These are phyloP conservation scores for Epirrhoe alternata DNA, from an alignment of 2,888 invertebrate genomes.

Conservation along the genomic window DNA sequence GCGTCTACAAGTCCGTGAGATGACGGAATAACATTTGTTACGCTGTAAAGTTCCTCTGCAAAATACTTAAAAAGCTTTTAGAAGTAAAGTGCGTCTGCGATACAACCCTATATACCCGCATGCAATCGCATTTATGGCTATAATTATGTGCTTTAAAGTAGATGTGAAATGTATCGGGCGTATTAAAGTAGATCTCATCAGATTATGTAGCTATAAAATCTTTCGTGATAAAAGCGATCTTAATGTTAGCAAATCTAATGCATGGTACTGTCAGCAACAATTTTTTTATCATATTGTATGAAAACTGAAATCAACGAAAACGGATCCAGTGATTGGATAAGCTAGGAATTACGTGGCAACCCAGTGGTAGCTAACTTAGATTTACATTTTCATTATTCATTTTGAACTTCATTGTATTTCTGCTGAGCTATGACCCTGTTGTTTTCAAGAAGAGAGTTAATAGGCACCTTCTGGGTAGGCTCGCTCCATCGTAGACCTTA, in stretches of 20 bases:
- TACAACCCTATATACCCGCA: neutral
- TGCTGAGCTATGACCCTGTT: too few species aligned
- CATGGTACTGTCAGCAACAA: neutral
- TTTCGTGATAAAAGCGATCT: neutral
- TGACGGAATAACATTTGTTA: conserved; percentile 42
- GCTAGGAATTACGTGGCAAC: too few species aligned
- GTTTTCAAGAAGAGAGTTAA: too few species aligned
- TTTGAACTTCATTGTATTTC: too few species aligned
- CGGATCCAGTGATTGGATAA: too few species aligned
- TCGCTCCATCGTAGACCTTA: too few species aligned
- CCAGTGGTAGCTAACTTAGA: too few species aligned
- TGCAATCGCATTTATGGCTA: neutral
- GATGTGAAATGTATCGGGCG: too few species aligned
- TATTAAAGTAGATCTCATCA: neutral
- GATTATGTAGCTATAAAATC: neutral
- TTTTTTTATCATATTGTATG: too few species aligned
- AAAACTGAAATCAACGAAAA: too few species aligned
- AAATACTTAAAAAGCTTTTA: conserved; percentile 47
- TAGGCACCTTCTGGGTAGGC: too few species aligned
- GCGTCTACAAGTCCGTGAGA: conserved; percentile 31
- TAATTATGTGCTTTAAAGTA: neutral
- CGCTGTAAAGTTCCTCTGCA: conserved; percentile 38
- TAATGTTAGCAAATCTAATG: neutral
- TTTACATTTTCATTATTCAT: too few species aligned
- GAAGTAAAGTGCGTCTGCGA: conserved; percentile 41